phyloP scores from a whole-genome alignment of 2,113 vertebrate species.

The Mystacornis crossleyi region DNA sequence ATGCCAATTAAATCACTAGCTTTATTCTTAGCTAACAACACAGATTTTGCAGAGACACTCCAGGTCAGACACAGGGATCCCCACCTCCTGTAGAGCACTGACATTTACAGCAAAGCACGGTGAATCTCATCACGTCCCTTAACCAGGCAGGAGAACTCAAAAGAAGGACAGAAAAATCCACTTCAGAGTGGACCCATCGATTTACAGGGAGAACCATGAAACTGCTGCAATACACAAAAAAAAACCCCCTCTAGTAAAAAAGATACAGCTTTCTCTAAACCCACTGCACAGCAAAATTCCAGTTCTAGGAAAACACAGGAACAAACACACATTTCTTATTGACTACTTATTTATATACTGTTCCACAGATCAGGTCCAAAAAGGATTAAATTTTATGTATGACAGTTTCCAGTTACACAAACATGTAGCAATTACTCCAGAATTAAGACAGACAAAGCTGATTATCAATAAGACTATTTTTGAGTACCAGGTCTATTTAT shows the following conservation, averaged over 20 bases:
- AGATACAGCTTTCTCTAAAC: neutral
- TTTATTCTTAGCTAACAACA: neutral
- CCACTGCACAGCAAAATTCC: neutral
- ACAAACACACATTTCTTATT: neutral
- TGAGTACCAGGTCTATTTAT: constrained; percentile 40
- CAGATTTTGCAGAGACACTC: neutral
- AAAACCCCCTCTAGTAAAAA: neutral
- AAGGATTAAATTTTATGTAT: neutral
- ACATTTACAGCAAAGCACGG: neutral
- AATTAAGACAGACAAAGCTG: constrained; percentile 39
- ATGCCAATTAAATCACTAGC: neutral
- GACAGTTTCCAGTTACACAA: neutral
- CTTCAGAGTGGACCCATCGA: neutral
- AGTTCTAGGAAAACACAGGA: neutral
- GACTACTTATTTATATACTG: neutral
- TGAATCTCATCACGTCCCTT: rapidly evolving
- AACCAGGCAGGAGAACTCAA: neutral
- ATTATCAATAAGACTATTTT: constrained; percentile 54
- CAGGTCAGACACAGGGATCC: neutral
- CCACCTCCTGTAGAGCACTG: neutral
- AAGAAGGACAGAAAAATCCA: neutral
- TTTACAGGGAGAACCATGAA: neutral
- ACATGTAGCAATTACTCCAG: neutral
- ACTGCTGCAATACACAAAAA: neutral
- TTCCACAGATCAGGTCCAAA: neutral